These are phyloP conservation scores for Magallana nippona DNA, from an alignment of 2,888 invertebrate genomes.

Conservation along the genomic window DNA sequence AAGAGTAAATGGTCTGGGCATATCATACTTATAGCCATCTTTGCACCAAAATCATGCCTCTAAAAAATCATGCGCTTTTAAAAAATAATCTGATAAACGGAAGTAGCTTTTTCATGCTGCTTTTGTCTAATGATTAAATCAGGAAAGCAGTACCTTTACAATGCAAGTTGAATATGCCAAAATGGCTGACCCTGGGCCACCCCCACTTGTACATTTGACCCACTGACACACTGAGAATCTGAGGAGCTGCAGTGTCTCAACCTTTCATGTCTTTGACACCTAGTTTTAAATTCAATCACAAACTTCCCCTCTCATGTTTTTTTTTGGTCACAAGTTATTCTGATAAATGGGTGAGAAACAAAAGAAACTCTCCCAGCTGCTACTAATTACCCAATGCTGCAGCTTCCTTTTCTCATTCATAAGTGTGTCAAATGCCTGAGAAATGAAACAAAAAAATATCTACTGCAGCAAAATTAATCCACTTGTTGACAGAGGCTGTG, in stretches of 20 bases:
- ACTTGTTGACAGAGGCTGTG: not conserved
- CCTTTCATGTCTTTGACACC: not conserved
- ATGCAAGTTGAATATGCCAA: not conserved
- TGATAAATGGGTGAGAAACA: constrained; percentile 7
- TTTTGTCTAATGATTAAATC: not conserved
- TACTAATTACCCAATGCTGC: not conserved
- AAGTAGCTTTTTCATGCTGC: constrained; percentile 8
- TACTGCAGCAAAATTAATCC: not conserved
- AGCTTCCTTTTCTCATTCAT: constrained; percentile 31
- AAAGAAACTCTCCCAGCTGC: constrained; percentile 12
- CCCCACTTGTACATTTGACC: not conserved
- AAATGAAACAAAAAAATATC: not conserved
- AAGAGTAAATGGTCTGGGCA: not conserved
- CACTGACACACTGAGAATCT: not conserved
- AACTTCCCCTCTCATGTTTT: constrained; percentile 7
- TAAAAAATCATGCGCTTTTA: not conserved
- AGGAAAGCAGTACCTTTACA: not conserved
- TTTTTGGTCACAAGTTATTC: not conserved
- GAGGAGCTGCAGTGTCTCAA: not conserved
- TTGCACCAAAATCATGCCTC: not conserved
- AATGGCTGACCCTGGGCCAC: not conserved
- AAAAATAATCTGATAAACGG: constrained; percentile 1
- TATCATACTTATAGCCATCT: not conserved
- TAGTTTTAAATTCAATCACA: constrained; percentile 14
- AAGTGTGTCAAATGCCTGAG: constrained; percentile 24